Evolutionary conservation across 1,140 invertebrate species (phyloP).

Genomic region (Myzus persicae): DNA sequence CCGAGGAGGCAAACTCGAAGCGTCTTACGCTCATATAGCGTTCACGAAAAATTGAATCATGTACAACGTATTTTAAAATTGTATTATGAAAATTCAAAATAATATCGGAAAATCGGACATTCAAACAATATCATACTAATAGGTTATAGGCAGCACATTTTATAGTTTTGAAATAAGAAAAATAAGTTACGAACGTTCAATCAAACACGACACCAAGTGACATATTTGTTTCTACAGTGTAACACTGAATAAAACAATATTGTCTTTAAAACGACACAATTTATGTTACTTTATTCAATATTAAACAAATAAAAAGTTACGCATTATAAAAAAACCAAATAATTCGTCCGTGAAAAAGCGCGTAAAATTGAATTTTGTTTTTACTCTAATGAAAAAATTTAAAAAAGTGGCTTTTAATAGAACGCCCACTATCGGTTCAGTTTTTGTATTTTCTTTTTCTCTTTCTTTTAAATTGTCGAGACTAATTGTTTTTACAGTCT

Average conservation of each 20-base stretch:
- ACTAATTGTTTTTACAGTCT: not conserved
- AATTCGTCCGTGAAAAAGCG: not conserved
- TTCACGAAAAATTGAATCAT: not conserved
- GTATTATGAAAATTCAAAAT: not conserved
- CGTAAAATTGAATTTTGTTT: not conserved
- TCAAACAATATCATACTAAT: not conserved
- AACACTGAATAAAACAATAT: not conserved
- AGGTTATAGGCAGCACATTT: not conserved
- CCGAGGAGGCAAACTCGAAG: too few relatives aligned
- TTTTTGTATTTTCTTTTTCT: not conserved
- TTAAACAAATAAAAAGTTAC: not conserved
- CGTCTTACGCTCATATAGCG: not conserved
- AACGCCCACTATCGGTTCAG: not conserved
- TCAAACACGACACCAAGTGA: not conserved
- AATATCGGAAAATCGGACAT: not conserved
- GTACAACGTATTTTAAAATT: not conserved
- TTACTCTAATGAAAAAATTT: not conserved
- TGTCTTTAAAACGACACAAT: not conserved
- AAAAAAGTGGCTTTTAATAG: slow-evolving; percentile 4
- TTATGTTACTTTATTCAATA: not conserved
- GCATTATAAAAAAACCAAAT: not conserved
- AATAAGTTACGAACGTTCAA: not conserved
- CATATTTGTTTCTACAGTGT: not conserved
- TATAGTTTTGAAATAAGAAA: not conserved
- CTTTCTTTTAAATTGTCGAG: not conserved